Base-by-base conservation (phyloP, 2,797 vertebrate genomes). In the Gymnodraco acuticeps region DNA sequence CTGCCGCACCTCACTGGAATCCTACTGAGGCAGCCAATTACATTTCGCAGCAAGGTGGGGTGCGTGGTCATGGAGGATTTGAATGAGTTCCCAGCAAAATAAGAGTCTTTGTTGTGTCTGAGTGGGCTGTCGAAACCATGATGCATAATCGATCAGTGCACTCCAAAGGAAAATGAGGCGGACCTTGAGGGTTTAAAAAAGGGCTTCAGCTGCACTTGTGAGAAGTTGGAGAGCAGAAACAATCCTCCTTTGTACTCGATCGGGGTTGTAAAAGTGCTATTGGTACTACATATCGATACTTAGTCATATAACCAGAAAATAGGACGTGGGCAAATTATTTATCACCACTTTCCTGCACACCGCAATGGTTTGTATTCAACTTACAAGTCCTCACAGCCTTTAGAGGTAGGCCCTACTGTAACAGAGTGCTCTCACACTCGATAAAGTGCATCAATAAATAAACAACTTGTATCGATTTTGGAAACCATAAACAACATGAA, bases 1-100 rank as follows among this genome's bases (percentile, higher is more conserved):
- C 62, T 11, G 63, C 75, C 38, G 63, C 72, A 17, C 75, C 68
- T 79, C 71, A 15, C 51, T 64, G 56, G 75, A 74, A 67, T 52
- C 50, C 51, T 43, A 73, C 67, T 82, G 66, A 87, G 52, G 59
- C 50, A 59, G 69, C 75, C 80, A 89, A 90, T 90, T 90, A 91
- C 86, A 89, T 88, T 50, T 63, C 70, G 78, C 63, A 75, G 73
- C 20, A 1, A 76, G 47, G 31, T 4, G 14, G 48, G 56, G n/a
- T 1, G 58, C 9, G 10, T 7, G 68, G 70, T 77, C 70, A 20
- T 13, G 67, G 41, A 48, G 43, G 72, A 79, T 42, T 73, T 9
- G 53, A 81, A 76, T 5, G 27, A 70, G 43, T 62, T 51, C 2
- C 65, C 5, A 58, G 64, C 72, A 68, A 58, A 31, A 51, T 27